Evolutionary conservation across 2,797 vertebrate species (phyloP).

Genomic region (Urophycis tenuis): DNA sequence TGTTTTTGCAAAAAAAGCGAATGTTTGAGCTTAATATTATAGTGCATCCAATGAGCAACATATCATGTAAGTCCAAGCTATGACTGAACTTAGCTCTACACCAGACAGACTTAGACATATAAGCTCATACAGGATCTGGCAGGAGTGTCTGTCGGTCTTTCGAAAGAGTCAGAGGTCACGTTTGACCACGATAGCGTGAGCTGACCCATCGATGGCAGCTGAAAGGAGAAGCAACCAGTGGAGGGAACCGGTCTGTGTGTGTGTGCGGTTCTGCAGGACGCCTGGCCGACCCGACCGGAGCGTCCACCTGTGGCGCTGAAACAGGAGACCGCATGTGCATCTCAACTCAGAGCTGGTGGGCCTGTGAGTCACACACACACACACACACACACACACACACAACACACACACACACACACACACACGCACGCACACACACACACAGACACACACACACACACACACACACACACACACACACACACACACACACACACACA

Average conservation of each 20-base stretch:
- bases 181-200: neutral
- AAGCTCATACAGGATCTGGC: neutral
- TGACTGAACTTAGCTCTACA: no score
- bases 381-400: neutral
- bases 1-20: neutral
- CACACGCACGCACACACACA: neutral
- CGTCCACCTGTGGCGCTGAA: slow-evolving; percentile 62
- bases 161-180: neutral
- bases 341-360: slow-evolving; percentile 82
- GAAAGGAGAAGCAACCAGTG: neutral
- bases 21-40: neutral
- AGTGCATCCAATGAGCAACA: neutral
- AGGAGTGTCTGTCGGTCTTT: neutral
- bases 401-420: neutral
- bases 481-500: neutral
- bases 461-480: neutral
- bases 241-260: neutral
- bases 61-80: neutral
- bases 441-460: neutral
- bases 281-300: slow-evolving; percentile 69
- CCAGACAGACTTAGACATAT: neutral
- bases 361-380: slow-evolving; percentile 70
- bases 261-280: slow-evolving; percentile 71
- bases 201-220: neutral
- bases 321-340: slow-evolving; percentile 64